phyloP scores from a whole-genome alignment of 2,797 vertebrate genomes.

The Tamandua tetradactyla region DNA sequence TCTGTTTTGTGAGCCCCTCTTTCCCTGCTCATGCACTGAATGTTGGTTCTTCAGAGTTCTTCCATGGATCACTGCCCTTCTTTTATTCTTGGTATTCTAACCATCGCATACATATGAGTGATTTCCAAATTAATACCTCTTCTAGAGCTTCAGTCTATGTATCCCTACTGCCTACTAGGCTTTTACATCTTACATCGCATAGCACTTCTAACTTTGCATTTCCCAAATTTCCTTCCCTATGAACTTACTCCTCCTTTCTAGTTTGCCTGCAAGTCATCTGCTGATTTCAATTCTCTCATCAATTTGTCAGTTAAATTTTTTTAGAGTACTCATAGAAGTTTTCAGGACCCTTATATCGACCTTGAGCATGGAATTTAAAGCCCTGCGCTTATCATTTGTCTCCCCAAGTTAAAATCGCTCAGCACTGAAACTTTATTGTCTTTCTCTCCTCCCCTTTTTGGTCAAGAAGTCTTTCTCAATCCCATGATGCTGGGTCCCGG shows the following conservation, averaged over 20 bases:
- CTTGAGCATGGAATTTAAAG: neutral
- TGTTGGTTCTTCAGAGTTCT: neutral
- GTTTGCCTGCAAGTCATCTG: neutral
- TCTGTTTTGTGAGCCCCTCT: neutral
- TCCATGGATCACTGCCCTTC: neutral
- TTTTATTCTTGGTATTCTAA: neutral
- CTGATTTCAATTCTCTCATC: neutral
- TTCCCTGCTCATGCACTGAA: neutral
- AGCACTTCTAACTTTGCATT: neutral
- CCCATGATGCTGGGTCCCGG: too few relatives aligned
- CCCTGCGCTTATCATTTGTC: neutral
- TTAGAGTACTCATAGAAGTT: neutral
- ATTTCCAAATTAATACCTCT: neutral
- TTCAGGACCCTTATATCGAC: constrained; percentile 17
- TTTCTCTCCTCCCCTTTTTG: too few relatives aligned
- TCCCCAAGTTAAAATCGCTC: neutral
- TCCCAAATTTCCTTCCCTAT: neutral
- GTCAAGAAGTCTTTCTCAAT: too few relatives aligned
- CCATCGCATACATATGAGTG: fast-evolving
- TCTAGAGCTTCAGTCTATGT: neutral
- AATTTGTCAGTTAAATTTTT: neutral
- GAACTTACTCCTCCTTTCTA: neutral
- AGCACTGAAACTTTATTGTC: too few relatives aligned
- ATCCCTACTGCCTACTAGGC: neutral
- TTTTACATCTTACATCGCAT: too few relatives aligned